A percentile compares a stretch with the other conserved stretches of the same genome.
phyloP scores from a whole-genome alignment of 2,113 vertebrate species.

The Upupa epops region DNA sequence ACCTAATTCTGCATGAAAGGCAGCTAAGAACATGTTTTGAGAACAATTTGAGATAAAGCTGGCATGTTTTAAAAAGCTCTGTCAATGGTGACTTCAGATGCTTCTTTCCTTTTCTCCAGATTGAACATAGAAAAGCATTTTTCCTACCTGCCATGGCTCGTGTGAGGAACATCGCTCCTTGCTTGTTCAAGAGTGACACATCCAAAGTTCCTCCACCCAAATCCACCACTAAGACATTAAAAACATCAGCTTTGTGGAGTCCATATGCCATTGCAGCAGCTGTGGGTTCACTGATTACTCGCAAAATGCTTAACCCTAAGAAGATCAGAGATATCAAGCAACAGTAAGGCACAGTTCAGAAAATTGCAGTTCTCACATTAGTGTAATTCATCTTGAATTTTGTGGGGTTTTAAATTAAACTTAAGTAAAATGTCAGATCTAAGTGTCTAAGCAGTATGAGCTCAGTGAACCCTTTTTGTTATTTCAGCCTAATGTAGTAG shows the following conservation, averaged over 20 bases:
- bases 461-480: neutral
- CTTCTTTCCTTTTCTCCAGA: neutral
- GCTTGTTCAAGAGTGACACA: constrained; percentile 94
- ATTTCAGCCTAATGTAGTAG: neutral
- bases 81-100: fast-evolving
- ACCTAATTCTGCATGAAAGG: neutral
- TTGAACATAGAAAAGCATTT: neutral
- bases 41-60: neutral
- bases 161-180: constrained; percentile 97
- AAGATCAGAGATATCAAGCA: neutral
- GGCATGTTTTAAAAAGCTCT: neutral
- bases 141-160: constrained; percentile 95
- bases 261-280: constrained; percentile 98
- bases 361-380: neutral
- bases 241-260: constrained; percentile 92
- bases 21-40: neutral
- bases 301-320: constrained; percentile 86
- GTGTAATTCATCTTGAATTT: neutral
- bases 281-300: constrained; percentile 95
- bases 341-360: neutral
- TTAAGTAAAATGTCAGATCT: neutral
- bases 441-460: neutral
- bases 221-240: constrained; percentile 94
- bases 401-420: neutral
- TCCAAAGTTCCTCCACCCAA: constrained; percentile 96